phyloP scores from a whole-genome alignment of 2,113 vertebrate species.

The Microtus montanus region DNA sequence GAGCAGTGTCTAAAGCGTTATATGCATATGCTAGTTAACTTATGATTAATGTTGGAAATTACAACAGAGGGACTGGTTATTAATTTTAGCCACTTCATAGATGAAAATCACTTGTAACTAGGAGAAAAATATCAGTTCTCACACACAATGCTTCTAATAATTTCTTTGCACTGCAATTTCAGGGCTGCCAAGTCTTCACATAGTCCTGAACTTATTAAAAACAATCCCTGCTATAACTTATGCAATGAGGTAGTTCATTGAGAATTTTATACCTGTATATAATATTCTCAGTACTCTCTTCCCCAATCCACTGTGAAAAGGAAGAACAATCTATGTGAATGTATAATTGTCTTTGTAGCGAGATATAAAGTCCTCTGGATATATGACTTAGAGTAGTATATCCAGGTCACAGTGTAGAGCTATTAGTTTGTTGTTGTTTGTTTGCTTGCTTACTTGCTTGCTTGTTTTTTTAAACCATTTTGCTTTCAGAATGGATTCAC shows the following conservation, averaged over 20 bases:
- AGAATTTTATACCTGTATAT: neutral
- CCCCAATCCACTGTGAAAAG: neutral
- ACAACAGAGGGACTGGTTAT: rapidly evolving
- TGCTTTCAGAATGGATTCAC: neutral
- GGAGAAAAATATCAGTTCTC: neutral
- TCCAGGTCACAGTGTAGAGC: neutral
- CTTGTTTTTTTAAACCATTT: neutral
- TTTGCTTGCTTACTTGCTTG: neutral
- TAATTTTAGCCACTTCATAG: neutral
- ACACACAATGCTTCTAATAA: neutral
- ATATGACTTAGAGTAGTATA: neutral
- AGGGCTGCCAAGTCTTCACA: neutral
- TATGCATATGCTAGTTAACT: neutral
- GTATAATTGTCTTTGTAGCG: neutral
- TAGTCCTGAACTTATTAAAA: neutral
- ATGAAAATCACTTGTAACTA: neutral
- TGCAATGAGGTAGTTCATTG: neutral
- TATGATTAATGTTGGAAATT: neutral
- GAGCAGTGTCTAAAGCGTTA: neutral
- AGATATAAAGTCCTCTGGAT: neutral
- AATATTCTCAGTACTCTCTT: neutral
- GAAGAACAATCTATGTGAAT: neutral
- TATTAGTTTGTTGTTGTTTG: no score
- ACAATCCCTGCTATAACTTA: neutral
- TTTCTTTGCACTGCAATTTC: neutral